Percentiles rank a stretch among this genome's conserved stretches.
Conservation (phyloP, 2,797 vertebrate species). For the Hoplostethus atlanticus region DNA sequence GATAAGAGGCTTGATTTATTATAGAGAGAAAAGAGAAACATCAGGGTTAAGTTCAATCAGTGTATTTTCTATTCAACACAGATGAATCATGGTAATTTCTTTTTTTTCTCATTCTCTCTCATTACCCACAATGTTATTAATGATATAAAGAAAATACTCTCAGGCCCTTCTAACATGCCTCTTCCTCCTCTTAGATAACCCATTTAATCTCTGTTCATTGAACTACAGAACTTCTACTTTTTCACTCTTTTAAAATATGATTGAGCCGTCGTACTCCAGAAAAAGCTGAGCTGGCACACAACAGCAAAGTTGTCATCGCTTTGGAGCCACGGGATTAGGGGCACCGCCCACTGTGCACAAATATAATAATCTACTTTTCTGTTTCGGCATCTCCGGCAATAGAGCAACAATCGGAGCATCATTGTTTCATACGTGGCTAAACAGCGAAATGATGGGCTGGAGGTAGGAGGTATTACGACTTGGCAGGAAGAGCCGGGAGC, state of each 20-base stretch:
- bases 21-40: slow-evolving; percentile 7
- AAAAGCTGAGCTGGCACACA: slow-evolving; percentile 31
- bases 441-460: slow-evolving; percentile 42
- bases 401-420: slow-evolving; percentile 30
- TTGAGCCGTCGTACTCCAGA: slow-evolving; percentile 20
- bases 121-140: background rate
- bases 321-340: slow-evolving; percentile 32
- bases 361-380: slow-evolving; percentile 42
- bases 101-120: slow-evolving; percentile 12
- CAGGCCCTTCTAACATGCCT: slow-evolving; percentile 16
- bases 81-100: slow-evolving; percentile 35
- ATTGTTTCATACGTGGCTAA: slow-evolving; percentile 47
- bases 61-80: slow-evolving; percentile 26
- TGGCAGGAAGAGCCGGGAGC: slow-evolving; percentile 34
- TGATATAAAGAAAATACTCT: background rate
- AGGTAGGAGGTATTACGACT: slow-evolving; percentile 52
- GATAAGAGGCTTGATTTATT: background rate
- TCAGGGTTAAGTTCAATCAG: slow-evolving; percentile 27
- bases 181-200: slow-evolving; percentile 19
- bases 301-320: slow-evolving; percentile 18
- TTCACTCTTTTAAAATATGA: slow-evolving; percentile 33
- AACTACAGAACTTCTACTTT: slow-evolving; percentile 23
- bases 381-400: slow-evolving; percentile 37
- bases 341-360: slow-evolving; percentile 22
- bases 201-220: slow-evolving; percentile 54